These are phyloP conservation scores for Neopipo cinnamomea DNA, from an alignment of 2,113 vertebrate genomes.

Conservation along the genomic window DNA sequence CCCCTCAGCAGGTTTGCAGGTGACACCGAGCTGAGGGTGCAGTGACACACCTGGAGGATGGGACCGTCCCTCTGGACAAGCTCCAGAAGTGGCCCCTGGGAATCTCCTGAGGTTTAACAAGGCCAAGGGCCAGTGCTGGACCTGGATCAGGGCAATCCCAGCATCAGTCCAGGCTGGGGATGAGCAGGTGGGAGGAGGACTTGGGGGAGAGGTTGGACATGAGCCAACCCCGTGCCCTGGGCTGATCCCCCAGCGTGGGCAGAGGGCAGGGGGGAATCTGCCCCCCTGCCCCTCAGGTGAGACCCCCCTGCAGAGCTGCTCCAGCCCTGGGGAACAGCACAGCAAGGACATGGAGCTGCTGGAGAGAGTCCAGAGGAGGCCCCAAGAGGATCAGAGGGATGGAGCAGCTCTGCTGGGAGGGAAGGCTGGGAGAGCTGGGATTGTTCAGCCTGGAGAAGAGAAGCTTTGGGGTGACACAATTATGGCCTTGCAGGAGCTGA, in stretches of 20 bases:
- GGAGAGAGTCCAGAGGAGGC: background rate
- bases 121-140: background rate
- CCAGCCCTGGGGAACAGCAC: background rate
- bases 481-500: background rate
- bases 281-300: background rate
- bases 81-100: background rate
- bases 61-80: background rate
- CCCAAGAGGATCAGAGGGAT: background rate
- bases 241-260: background rate
- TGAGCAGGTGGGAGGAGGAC: background rate
- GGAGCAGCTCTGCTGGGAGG: background rate
- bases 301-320: background rate
- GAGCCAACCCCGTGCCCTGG: background rate
- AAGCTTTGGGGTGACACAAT: fast-evolving
- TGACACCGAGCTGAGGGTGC: background rate
- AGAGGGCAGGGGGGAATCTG: background rate
- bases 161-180: background rate
- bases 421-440: background rate
- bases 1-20: background rate
- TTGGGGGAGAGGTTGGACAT: background rate
- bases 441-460: background rate
- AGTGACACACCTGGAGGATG: background rate
- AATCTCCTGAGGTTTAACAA: background rate
- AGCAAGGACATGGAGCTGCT: background rate
- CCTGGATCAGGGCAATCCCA: background rate